Conservation (phyloP, 2,888 invertebrate species). For the Plebejus argus region DNA sequence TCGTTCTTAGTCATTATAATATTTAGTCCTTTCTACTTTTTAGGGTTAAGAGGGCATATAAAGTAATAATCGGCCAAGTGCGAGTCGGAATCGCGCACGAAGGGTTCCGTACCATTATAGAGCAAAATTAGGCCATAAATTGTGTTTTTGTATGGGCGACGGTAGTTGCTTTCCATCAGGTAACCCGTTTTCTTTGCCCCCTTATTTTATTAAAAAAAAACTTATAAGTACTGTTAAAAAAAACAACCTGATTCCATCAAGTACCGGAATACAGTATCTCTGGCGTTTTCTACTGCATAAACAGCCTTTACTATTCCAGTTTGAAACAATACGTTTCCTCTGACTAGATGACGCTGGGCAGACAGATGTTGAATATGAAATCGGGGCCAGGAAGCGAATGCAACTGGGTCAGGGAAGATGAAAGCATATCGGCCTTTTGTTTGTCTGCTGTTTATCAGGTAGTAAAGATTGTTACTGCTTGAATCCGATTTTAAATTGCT, state of each 20-base stretch:
- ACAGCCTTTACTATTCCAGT: background rate
- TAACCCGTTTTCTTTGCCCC: no score
- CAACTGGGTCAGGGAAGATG: slow-evolving; percentile 3
- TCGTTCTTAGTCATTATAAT: background rate
- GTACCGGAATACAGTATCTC: background rate
- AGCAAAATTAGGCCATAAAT: no score
- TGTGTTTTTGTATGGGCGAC: no score
- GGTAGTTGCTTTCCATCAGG: no score
- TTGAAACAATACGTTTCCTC: background rate
- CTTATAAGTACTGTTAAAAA: no score
- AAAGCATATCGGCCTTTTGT: slow-evolving; percentile 19
- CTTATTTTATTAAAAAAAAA: no score
- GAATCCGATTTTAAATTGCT: background rate
- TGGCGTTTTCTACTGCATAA: background rate
- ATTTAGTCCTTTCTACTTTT: background rate
- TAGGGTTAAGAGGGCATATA: no score
- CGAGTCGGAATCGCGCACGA: no score
- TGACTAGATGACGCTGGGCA: background rate
- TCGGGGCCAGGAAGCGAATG: background rate
- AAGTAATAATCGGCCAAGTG: no score
- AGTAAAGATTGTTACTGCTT: background rate
- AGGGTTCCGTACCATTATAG: no score
- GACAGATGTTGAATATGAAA: background rate
- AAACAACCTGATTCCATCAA: background rate
- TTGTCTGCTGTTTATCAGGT: slow-evolving; percentile 5